Percentiles rank a stretch among this genome's conserved stretches.
phyloP scores from a whole-genome alignment of 2,797 vertebrate species.

The Leucoraja ocellata region DNA sequence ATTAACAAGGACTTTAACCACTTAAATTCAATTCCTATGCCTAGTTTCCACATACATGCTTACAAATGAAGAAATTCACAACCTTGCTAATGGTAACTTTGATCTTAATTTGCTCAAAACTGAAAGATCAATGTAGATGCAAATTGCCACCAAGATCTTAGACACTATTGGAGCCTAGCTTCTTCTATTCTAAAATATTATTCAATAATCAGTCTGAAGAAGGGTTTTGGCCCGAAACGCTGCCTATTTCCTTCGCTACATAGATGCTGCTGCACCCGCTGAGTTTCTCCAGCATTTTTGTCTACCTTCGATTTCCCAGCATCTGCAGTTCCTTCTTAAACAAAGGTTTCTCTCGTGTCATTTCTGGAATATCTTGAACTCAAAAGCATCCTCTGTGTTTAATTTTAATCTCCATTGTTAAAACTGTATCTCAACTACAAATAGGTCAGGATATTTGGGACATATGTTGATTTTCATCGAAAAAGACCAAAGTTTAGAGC shows the following conservation, averaged over 20 bases:
- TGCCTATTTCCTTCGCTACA: no score
- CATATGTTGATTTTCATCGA: neutral
- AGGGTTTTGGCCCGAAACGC: no score
- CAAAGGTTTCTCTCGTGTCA: neutral
- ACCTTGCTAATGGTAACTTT: neutral
- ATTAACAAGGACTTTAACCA: neutral
- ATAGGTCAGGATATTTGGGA: no score
- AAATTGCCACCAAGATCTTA: neutral
- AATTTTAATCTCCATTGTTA: neutral
- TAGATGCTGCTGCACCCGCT: no score
- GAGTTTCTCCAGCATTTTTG: no score
- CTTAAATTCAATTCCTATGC: neutral
- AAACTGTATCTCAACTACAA: neutral
- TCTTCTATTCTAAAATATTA: neutral
- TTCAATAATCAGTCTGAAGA: no score
- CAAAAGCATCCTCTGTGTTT: neutral
- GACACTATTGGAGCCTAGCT: neutral
- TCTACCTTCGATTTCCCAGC: no score
- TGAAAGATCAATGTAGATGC: neutral
- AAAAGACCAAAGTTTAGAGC: slow-evolving; percentile 7
- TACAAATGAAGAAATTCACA: neutral
- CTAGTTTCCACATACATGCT: neutral
- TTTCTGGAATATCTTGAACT: neutral
- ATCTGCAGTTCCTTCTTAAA: no score
- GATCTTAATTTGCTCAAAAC: neutral